A percentile compares a stretch with the other conserved stretches of the same genome.
phyloP scores from a whole-genome alignment of 2,797 vertebrate species.

The Tenualosa thibaudeaui region DNA sequence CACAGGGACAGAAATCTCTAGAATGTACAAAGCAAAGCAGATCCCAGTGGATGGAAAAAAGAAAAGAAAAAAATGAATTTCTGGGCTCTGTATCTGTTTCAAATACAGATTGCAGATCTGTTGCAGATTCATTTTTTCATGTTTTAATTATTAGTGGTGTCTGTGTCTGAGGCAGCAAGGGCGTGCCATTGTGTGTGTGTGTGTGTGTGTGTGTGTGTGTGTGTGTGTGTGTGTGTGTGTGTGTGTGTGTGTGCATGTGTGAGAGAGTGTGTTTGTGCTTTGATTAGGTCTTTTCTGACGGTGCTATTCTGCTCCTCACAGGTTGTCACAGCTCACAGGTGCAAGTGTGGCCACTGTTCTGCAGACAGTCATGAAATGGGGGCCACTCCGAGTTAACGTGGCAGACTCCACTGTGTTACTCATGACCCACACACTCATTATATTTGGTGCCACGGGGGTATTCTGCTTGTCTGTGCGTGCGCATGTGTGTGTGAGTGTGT shows the following conservation, averaged over 20 bases:
- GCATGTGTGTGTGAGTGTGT: background rate
- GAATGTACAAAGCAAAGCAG: background rate
- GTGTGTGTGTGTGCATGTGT: background rate
- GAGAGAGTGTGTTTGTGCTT: background rate
- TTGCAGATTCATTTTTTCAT: too few relatives aligned
- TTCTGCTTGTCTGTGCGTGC: background rate
- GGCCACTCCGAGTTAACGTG: background rate
- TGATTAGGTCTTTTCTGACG: background rate
- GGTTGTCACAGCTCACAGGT: background rate
- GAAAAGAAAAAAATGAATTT: background rate
- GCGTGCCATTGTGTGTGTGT: background rate
- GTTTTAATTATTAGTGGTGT: background rate
- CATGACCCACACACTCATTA: background rate
- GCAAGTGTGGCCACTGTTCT: background rate
- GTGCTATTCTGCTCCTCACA: background rate
- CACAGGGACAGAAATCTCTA: background rate
- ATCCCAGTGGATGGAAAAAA: background rate
- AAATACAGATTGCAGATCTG: too few relatives aligned
- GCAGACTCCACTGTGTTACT: background rate
- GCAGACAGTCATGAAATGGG: too few relatives aligned
- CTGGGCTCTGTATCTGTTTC: too few relatives aligned
- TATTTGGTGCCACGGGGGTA: background rate
- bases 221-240: background rate
- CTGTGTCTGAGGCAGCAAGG: background rate
- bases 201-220: background rate